A percentile compares a stretch with the other conserved stretches of the same genome.
Conservation (phyloP, 2,888 invertebrate genomes). For the Pasiphila rectangulata region DNA sequence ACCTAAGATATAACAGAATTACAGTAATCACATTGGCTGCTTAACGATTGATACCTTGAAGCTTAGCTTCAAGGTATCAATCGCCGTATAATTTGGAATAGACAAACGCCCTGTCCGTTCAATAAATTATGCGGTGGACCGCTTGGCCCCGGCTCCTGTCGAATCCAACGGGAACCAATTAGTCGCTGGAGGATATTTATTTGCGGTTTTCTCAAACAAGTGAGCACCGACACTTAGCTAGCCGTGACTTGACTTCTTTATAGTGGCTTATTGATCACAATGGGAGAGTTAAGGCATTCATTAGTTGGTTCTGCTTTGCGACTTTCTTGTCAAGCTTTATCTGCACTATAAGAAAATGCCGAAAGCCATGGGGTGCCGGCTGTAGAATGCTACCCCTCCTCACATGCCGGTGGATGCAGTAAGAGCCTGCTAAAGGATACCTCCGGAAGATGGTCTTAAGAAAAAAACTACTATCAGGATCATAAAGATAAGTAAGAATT, state of each 20-base stretch:
- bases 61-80: slow-evolving; percentile 29
- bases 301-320: too few species aligned
- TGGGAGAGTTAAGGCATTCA: slow-evolving; percentile 15
- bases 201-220: slow-evolving; percentile 73
- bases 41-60: neutral
- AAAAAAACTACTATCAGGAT: too few species aligned
- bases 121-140: slow-evolving; percentile 75
- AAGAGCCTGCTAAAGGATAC: too few species aligned
- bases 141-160: slow-evolving; percentile 66
- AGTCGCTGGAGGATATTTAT: slow-evolving; percentile 76
- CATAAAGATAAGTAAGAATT: too few species aligned
- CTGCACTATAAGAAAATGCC: too few species aligned
- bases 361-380: too few species aligned
- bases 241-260: slow-evolving; percentile 59
- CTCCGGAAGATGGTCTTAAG: too few species aligned
- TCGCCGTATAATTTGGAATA: slow-evolving; percentile 38
- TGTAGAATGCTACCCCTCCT: too few species aligned
- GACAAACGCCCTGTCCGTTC: slow-evolving; percentile 53
- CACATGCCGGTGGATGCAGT: too few species aligned
- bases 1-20: too few species aligned
- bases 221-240: slow-evolving; percentile 56
- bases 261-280: slow-evolving; percentile 45
- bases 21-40: slow-evolving; percentile 1
- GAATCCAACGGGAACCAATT: slow-evolving; percentile 77
- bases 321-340: too few species aligned